A percentile compares a stretch with the other conserved stretches of the same genome.
Evolutionary conservation across 2,113 vertebrate species (phyloP).

Genomic region (Antechinus flavipes): DNA sequence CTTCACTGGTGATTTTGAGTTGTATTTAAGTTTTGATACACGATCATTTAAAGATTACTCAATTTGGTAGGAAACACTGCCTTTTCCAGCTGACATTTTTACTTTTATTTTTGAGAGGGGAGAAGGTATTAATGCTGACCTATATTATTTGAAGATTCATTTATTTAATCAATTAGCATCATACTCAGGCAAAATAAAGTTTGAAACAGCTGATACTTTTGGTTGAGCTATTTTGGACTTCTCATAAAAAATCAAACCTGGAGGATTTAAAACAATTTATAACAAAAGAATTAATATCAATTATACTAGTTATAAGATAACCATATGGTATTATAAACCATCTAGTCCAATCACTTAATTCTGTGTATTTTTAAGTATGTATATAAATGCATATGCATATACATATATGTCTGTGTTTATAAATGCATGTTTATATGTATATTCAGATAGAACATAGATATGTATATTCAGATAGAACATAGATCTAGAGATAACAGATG

Average conservation of each 20-base stretch:
- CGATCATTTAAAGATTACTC: slow-evolving; percentile 51
- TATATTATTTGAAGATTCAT: neutral
- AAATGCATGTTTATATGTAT: neutral
- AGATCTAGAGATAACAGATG: neutral
- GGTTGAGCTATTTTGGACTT: slow-evolving; percentile 30
- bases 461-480: neutral
- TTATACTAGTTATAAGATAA: neutral
- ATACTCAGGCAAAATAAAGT: slow-evolving; percentile 60
- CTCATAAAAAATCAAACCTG: slow-evolving; percentile 49
- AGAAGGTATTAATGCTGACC: neutral
- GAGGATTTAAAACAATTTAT: slow-evolving; percentile 48
- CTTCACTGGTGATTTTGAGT: slow-evolving; percentile 7
- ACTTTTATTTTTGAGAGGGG: slow-evolving; percentile 5
- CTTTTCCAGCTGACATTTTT: slow-evolving; percentile 27
- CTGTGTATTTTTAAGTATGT: neutral
- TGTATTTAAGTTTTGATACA: neutral
- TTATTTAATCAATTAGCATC: slow-evolving; percentile 50
- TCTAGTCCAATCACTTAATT: neutral
- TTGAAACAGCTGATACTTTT: slow-evolving; percentile 53
- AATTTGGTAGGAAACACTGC: slow-evolving; percentile 42
- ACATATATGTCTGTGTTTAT: neutral
- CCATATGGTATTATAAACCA: neutral
- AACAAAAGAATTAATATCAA: neutral
- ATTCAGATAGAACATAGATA: neutral
- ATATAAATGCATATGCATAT: too few species aligned